Base-by-base conservation (phyloP, 2,113 vertebrate species). In the Cervus canadensis region DNA sequence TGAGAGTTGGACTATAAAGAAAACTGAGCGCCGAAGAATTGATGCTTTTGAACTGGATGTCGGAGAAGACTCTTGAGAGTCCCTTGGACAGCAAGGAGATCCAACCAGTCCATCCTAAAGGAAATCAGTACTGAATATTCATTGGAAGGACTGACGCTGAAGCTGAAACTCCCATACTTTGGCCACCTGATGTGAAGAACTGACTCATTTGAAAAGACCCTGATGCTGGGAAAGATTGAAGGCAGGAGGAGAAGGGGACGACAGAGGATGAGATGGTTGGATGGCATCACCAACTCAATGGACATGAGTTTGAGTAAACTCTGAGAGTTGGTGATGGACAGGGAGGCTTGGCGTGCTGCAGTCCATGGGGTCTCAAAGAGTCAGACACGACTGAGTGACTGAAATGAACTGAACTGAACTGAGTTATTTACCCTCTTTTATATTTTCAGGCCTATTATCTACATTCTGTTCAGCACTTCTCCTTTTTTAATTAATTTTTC, bases 321-420 rank as follows among this genome's bases (percentile, higher is more conserved):
- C 64, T 2, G 33, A 33, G 64, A 10, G 17, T 11, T 67, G 64
- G 9, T 67, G 33, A 67, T 67, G 64, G 8, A 67, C 17, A 67
- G 4, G 17, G 64, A 21, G 4, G 17, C 33, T 8, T 36, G 62
- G 16, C 0, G 0, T n/a, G 33, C 16, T 19, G 16, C 33, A n/a
- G 7, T 64, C 15, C 14, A 15, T 17, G 30, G 62, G 62, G 33
- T 67, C 2, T 0, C 64, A 67, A 67, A 67, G 7, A 67, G 33
- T 36, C 64, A 67, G 33, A 36, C 64, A 19, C 4, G 17, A 67
- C 16, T 21, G 64, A 67, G 33, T 10, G 64, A 67, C 33, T 67
- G 33, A 67, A 67, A 8, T n/a, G 60, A 62, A 60, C 25, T 59
- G 60, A 62, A 64, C 62, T n/a, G 62, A 67, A n/a, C 64, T 67